Evolutionary conservation across 2,888 invertebrate species (phyloP).

Genomic region (Steinernema hermaphroditum): DNA sequence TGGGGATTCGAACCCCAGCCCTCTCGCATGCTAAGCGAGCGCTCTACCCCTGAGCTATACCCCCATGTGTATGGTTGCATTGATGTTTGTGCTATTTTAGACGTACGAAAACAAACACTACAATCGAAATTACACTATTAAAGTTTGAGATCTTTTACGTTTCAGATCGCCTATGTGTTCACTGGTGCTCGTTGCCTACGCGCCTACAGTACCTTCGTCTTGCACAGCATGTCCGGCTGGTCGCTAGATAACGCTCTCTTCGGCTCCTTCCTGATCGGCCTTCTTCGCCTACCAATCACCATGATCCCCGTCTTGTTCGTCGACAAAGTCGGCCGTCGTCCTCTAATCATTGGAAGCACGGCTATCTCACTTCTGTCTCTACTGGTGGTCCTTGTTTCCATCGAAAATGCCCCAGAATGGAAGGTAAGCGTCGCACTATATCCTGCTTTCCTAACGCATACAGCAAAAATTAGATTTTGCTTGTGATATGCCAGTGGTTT

Average conservation of each 20-base stretch:
- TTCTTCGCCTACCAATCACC: conserved; percentile 49
- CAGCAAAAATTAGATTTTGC: no score
- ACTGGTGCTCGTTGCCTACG: conserved; percentile 49
- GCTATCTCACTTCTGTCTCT: conserved; percentile 42
- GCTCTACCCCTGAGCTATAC: conserved; percentile 47
- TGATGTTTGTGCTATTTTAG: no score
- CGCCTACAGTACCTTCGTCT: conserved; percentile 48
- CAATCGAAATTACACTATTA: no score
- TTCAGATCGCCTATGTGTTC: conserved; percentile 50
- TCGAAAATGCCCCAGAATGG: conserved; percentile 39
- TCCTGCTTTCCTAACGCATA: no score
- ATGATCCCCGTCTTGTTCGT: conserved; percentile 50
- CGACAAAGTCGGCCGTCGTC: conserved; percentile 49
- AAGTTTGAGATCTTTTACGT: no score
- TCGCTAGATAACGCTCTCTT: conserved; percentile 39
- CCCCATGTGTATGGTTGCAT: no score
- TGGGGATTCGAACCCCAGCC: conserved; percentile 33
- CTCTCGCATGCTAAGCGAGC: conserved; percentile 49
- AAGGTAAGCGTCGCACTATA: no score
- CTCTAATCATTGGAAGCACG: conserved; percentile 43
- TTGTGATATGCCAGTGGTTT: no score
- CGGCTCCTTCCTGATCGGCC: conserved; percentile 33
- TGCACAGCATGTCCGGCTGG: conserved; percentile 44
- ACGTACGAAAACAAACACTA: no score
- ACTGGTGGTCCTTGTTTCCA: conserved; percentile 38